phyloP scores from a whole-genome alignment of 2,888 invertebrate genomes.

The Diachrysia chrysitis region DNA sequence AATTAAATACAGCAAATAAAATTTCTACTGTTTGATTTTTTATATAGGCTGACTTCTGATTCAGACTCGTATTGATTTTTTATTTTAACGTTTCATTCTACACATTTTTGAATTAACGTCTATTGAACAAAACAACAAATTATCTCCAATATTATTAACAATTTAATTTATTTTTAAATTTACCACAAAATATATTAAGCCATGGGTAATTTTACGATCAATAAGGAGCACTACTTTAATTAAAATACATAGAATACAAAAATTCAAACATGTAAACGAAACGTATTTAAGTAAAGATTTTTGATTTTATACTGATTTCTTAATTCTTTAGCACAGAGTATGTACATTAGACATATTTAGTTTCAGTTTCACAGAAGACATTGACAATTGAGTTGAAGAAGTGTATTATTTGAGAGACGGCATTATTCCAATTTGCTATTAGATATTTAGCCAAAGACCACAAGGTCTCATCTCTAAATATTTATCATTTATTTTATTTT shows the following conservation, averaged over 20 bases:
- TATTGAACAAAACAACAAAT: not conserved
- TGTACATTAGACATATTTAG: too few relatives aligned
- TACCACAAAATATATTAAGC: too few relatives aligned
- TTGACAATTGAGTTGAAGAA: too few relatives aligned
- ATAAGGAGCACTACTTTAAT: not conserved
- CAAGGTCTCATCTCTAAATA: conserved; percentile 36
- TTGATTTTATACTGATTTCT: not conserved
- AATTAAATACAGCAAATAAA: not conserved
- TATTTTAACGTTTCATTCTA: not conserved
- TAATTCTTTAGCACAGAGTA: too few relatives aligned
- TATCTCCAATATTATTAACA: too few relatives aligned
- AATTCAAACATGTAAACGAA: conserved; percentile 16
- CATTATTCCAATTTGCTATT: conserved; percentile 61
- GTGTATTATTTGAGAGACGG: conserved; percentile 53
- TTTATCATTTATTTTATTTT: conserved; percentile 19
- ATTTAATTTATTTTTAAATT: not conserved
- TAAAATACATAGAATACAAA: not conserved
- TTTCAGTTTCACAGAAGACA: not conserved
- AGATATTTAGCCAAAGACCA: conserved; percentile 40
- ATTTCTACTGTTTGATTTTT: not conserved
- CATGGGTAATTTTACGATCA: too few relatives aligned
- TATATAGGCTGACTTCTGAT: not conserved
- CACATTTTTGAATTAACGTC: not conserved
- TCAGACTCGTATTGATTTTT: not conserved
- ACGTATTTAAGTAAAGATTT: conserved; percentile 30